Percentiles rank a stretch among this genome's conserved stretches.
Conservation (phyloP, 2,888 invertebrate species). For the Cantharis nigra region DNA sequence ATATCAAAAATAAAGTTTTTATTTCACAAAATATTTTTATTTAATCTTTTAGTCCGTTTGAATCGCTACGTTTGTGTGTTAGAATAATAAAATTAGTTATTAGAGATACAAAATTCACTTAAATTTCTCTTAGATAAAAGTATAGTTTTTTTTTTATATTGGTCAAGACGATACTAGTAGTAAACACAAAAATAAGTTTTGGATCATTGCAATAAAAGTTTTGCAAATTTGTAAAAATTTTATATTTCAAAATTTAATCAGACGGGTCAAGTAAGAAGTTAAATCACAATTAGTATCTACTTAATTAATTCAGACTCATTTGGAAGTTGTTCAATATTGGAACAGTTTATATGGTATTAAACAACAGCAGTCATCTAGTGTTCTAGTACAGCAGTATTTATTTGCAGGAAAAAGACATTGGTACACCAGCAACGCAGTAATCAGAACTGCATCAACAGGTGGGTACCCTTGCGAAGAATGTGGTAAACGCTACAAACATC, state of each 20-base stretch:
- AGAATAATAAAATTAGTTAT: background rate
- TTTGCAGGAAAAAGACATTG: constrained; percentile 50
- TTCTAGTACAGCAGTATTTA: constrained; percentile 52
- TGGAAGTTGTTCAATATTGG: background rate
- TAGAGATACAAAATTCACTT: background rate
- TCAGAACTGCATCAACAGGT: constrained; percentile 15
- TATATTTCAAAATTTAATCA: background rate
- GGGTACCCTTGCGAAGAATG: constrained; percentile 67
- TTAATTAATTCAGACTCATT: background rate
- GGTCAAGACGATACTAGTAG: background rate
- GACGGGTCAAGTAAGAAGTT: background rate
- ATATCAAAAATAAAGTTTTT: background rate
- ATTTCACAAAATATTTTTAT: background rate
- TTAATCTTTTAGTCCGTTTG: background rate
- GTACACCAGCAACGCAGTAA: constrained; percentile 19
- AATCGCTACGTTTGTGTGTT: background rate
- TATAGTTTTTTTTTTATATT: background rate
- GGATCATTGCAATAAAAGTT: background rate
- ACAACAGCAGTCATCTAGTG: constrained; percentile 18
- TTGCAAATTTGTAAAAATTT: background rate
- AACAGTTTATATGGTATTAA: background rate
- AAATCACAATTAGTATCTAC: background rate
- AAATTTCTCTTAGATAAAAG: background rate
- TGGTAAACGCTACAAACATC: constrained; percentile 82
- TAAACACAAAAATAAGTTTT: background rate